These are phyloP conservation scores for Tridacna crocea DNA, from an alignment of 2,888 invertebrate genomes.

Conservation along the genomic window DNA sequence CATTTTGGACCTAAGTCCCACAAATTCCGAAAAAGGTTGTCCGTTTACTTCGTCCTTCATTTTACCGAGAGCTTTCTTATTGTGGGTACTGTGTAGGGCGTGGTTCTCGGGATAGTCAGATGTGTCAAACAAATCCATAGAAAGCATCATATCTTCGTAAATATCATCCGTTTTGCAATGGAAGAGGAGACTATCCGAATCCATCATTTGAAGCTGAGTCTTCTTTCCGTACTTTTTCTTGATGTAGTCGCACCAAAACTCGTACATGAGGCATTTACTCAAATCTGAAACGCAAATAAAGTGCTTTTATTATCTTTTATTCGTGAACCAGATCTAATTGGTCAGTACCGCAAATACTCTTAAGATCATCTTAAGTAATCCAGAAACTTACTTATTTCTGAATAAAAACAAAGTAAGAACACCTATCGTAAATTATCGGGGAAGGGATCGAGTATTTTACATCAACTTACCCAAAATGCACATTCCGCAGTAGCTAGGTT, in stretches of 20 bases:
- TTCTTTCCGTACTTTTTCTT: slow-evolving; percentile 41
- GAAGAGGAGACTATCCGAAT: slow-evolving; percentile 56
- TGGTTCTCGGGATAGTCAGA: slow-evolving; percentile 75
- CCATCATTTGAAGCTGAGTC: slow-evolving; percentile 55
- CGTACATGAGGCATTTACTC: slow-evolving; percentile 83
- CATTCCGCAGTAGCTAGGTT: slow-evolving; percentile 45
- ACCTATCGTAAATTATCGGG: too few species aligned
- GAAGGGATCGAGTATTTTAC: too few species aligned
- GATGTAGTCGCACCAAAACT: slow-evolving; percentile 78
- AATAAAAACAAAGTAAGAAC: too few species aligned
- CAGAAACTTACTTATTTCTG: too few species aligned
- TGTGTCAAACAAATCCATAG: slow-evolving; percentile 51
- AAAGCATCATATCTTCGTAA: slow-evolving; percentile 47
- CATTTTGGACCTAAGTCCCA: slow-evolving; percentile 67
- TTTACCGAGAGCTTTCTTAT: slow-evolving; percentile 84
- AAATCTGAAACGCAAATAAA: slow-evolving; percentile 72
- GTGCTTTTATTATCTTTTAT: background rate
- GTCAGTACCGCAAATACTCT: too few species aligned
- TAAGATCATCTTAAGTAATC: too few species aligned
- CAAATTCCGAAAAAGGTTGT: slow-evolving; percentile 69
- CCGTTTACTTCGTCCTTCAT: slow-evolving; percentile 76
- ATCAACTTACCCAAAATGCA: slow-evolving; percentile 30
- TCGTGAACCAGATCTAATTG: too few species aligned
- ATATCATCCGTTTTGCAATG: slow-evolving; percentile 42
- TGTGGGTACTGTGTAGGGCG: slow-evolving; percentile 63